Percentiles rank a stretch among this genome's conserved stretches.
These are phyloP conservation scores for Drosophila siamana DNA, from an alignment of 2,888 invertebrate genomes.

Conservation along the genomic window DNA sequence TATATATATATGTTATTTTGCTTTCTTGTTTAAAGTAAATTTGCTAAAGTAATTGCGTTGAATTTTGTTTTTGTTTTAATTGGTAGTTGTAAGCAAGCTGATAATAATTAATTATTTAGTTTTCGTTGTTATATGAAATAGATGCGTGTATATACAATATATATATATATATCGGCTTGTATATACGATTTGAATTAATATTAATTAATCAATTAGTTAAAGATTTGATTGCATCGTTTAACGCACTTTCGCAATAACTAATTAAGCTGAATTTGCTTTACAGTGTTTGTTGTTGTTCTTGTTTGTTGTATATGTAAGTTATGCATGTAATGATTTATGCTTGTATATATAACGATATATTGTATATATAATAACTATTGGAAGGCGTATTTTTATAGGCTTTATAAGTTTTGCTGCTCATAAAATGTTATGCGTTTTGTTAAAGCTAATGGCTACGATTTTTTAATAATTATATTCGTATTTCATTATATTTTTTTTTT, in stretches of 20 bases:
- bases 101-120: constrained; percentile 33
- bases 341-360: constrained; percentile 55
- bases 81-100: constrained; percentile 57
- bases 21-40: constrained; percentile 63
- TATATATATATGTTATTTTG: neutral
- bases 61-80: constrained; percentile 15
- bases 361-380: constrained; percentile 71
- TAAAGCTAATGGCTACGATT: constrained; percentile 74
- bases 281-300: constrained; percentile 19
- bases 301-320: constrained; percentile 34
- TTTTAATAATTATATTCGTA: constrained; percentile 26
- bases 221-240: constrained; percentile 74
- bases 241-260: constrained; percentile 60
- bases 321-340: constrained; percentile 24
- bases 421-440: constrained; percentile 63
- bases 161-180: constrained; percentile 11
- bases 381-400: constrained; percentile 77
- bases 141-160: constrained; percentile 30
- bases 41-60: constrained; percentile 74
- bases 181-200: constrained; percentile 25
- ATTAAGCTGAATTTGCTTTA: constrained; percentile 15
- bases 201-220: constrained; percentile 43
- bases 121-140: constrained; percentile 66
- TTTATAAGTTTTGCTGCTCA: constrained; percentile 55
- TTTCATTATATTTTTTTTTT: constrained; percentile 2